Evolutionary conservation across 92 coral and sea anemone species (phyloP).

Genomic region (Montipora capitata): DNA sequence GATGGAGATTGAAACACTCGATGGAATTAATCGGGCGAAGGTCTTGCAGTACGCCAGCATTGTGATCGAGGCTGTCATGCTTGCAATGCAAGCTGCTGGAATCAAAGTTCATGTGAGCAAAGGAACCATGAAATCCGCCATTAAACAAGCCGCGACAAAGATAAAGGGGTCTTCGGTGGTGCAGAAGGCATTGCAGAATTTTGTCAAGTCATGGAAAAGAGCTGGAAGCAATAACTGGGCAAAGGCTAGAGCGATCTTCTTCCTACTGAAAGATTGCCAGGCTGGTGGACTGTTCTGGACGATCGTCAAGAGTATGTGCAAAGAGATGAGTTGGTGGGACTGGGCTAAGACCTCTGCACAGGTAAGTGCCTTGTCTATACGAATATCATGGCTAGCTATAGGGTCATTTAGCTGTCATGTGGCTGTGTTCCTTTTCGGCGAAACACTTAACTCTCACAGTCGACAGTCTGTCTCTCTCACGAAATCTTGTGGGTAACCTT

Average conservation of each 20-base stretch:
- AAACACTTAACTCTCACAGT: too few relatives aligned
- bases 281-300: slow-evolving; percentile 69
- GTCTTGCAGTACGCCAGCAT: slow-evolving; percentile 70
- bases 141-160: slow-evolving; percentile 50
- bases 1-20: slow-evolving; percentile 23
- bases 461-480: too few relatives aligned
- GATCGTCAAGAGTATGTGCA: slow-evolving; percentile 69
- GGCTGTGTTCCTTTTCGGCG: too few relatives aligned
- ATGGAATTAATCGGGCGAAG: slow-evolving; percentile 66
- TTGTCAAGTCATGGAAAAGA: slow-evolving; percentile 60
- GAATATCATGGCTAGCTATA: neutral
- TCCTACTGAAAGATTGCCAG: slow-evolving; percentile 37
- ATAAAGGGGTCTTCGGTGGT: slow-evolving; percentile 53
- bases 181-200: slow-evolving; percentile 45
- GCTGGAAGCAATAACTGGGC: slow-evolving; percentile 47
- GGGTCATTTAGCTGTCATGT: too few relatives aligned
- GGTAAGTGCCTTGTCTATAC: slow-evolving; percentile 22
- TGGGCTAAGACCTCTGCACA: slow-evolving; percentile 72
- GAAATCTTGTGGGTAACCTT: too few relatives aligned
- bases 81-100: slow-evolving; percentile 73
- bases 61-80: slow-evolving; percentile 67
- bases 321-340: slow-evolving; percentile 64
- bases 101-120: slow-evolving; percentile 30
- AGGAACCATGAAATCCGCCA: slow-evolving; percentile 39
- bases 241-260: slow-evolving; percentile 73